Conservation (phyloP, 2,113 vertebrate species). For the Crotalus viridis region DNA sequence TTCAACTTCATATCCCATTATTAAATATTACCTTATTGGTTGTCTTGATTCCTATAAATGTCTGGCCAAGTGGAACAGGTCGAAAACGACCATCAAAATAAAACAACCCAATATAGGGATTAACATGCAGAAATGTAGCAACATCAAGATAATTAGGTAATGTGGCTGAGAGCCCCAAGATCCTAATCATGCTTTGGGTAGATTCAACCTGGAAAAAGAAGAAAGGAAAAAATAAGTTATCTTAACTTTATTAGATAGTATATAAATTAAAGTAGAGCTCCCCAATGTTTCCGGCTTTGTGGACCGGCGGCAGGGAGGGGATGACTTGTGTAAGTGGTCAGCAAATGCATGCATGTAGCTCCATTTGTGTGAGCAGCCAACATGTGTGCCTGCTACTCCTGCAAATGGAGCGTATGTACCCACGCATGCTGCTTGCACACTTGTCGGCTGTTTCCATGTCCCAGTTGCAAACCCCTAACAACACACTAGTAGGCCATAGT, state of each 20-base stretch:
- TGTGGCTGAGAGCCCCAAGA: constrained; percentile 95
- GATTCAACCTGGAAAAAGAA: constrained; percentile 86
- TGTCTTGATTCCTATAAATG: constrained; percentile 92
- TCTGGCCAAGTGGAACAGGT: constrained; percentile 93
- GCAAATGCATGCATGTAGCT: too few species aligned
- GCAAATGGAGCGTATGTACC: too few species aligned
- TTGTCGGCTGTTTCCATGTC: too few species aligned
- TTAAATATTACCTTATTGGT: constrained; percentile 83
- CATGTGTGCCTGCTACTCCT: too few species aligned
- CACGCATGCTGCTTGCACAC: too few species aligned
- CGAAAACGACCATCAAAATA: constrained; percentile 95
- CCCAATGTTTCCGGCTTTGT: too few species aligned
- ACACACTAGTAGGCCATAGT: too few species aligned
- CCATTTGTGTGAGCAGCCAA: too few species aligned
- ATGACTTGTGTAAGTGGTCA: too few species aligned
- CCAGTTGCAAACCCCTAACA: too few species aligned
- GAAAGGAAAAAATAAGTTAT: background rate
- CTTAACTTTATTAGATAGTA: constrained; percentile 4
- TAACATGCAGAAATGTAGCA: constrained; percentile 91
- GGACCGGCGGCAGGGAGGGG: too few species aligned
- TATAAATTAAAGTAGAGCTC: background rate
- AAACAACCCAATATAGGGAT: constrained; percentile 94
- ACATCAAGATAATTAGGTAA: constrained; percentile 97
- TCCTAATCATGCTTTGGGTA: constrained; percentile 98
- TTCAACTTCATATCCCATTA: background rate